Conservation (phyloP, 2,113 vertebrate species). For the Machaerirhynchus nigripectus region DNA sequence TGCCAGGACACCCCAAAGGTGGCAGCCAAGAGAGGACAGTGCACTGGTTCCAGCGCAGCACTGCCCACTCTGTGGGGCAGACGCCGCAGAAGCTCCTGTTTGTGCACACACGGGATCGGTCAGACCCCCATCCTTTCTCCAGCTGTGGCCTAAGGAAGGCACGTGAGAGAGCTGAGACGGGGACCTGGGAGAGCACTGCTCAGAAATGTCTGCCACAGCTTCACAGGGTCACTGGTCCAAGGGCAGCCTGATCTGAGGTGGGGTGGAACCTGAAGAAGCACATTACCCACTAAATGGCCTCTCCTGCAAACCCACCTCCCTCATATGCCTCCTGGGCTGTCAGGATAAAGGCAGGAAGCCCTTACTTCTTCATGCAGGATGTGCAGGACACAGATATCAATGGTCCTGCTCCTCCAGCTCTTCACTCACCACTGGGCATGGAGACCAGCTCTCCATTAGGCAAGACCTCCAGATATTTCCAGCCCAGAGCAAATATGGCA, state of each 20-base stretch:
- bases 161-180: background rate
- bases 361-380: background rate
- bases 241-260: background rate
- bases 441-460: background rate
- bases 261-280: background rate
- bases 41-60: rapidly evolving
- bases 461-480: background rate
- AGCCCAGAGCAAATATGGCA: background rate
- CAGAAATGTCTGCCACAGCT: background rate
- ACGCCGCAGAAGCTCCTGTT: rapidly evolving
- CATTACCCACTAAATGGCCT: background rate
- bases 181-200: background rate
- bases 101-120: background rate
- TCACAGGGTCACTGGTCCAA: background rate
- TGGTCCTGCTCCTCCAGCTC: background rate
- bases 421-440: background rate
- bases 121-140: background rate
- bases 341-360: background rate
- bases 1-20: rapidly evolving
- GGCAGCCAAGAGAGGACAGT: background rate
- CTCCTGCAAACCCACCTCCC: background rate
- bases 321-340: background rate
- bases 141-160: background rate
- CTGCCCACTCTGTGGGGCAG: rapidly evolving
- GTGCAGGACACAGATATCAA: background rate